phyloP scores from a whole-genome alignment of 2,113 vertebrate species.

The Neogale vison region DNA sequence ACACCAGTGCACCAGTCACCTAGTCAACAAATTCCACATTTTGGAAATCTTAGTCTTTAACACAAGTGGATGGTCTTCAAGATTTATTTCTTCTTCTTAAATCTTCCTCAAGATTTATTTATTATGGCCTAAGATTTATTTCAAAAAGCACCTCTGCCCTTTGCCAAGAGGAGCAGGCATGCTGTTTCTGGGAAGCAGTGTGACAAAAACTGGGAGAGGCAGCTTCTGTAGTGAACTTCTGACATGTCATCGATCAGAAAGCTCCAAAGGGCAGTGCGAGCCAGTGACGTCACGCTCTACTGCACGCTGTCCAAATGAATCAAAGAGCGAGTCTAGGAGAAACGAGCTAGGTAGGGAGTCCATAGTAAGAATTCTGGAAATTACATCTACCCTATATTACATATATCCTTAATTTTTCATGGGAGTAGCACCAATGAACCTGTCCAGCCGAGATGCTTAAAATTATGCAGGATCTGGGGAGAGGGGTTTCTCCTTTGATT shows the following conservation, averaged over 20 bases:
- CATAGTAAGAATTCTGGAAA: not conserved
- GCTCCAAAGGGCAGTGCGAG: not conserved
- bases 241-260: not conserved
- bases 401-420: not conserved
- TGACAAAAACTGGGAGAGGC: not conserved
- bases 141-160: not conserved
- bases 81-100: not conserved
- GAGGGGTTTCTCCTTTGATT: not conserved
- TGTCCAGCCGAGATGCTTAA: not conserved
- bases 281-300: not conserved
- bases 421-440: not conserved
- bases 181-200: not conserved
- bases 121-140: not conserved
- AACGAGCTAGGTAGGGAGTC: not conserved
- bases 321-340: not conserved
- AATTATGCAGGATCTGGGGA: not conserved
- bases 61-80: not conserved
- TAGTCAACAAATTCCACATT: not conserved
- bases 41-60: not conserved
- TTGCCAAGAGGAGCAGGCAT: not conserved
- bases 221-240: not conserved
- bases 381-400: not conserved
- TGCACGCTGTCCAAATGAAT: not conserved
- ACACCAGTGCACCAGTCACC: not conserved
- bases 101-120: too few relatives aligned